Evolutionary conservation across 2,888 invertebrate genomes (phyloP), one percentile per base, ranked within the genome.

Genomic region (Uropetala carovei): DNA sequence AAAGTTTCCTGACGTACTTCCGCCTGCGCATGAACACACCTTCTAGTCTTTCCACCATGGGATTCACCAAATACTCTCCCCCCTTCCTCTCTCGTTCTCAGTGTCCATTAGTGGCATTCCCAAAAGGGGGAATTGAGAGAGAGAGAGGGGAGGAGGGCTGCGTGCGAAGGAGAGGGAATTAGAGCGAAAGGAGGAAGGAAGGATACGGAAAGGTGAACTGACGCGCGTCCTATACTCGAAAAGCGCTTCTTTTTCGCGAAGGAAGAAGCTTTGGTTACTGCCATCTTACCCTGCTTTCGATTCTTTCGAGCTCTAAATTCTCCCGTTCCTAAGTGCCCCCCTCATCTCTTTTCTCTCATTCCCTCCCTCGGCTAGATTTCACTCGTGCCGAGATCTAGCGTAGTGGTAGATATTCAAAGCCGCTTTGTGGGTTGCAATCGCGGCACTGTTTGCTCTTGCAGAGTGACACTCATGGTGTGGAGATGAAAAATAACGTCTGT

Each of bases 91-190:
- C 56, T 43, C 64, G 43, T 14, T n/a, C 89, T 89, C 89, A 43
- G 59, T 58, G 89, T 89, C 89, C 64, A 89, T 89, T 89, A 89
- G 89, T 64, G 64, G 64, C 30, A 89, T 43, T 89, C 89, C 64
- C 89, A 18, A 43, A 86, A 64, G 58, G 86, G 22, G 27, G 89
- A 59, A n/a, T 86, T 13, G 86, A 85, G 86, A 43, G 60, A 60
- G 60, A n/a, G n/a, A n/a, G 14, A 27, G 60, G 59, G 10, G n/a
- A 85, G 8, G 22, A 58, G 22, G 58, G 60, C 27, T 27, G 60
- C 59, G 85, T 59, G 58, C 16, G 58, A 22, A 14, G 75, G 75
- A 58, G 86, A 60, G 58, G 86, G 58, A 75, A n/a, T 11, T 2
- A 22, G 75, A n/a, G 56, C 16, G 56, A 9, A 57, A 16, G 58